Conservation (phyloP, 2,113 vertebrate species). For the Proterorhinus semilunaris region DNA sequence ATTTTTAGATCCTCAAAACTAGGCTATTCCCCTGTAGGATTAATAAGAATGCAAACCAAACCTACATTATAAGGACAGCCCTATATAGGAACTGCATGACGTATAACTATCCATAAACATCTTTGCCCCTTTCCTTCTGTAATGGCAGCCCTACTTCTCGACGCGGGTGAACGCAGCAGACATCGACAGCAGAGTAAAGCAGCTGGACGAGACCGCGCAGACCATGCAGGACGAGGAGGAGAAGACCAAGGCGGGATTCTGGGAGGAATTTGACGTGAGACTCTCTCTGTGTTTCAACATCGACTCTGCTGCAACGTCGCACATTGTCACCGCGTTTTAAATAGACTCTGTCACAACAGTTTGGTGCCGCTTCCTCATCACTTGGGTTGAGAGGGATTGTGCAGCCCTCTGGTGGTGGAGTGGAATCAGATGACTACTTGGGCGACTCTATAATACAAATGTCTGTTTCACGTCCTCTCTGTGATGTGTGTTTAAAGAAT, state of each 20-base stretch:
- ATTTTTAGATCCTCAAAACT: too few relatives aligned
- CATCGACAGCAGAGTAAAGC: conserved; percentile 88
- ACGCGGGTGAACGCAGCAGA: conserved; percentile 91
- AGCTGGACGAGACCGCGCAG: conserved; percentile 81
- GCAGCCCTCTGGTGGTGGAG: conserved; percentile 42
- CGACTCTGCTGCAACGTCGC: not conserved
- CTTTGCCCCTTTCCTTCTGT: not conserved
- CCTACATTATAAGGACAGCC: too few relatives aligned
- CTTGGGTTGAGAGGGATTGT: not conserved
- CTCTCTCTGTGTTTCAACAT: not conserved
- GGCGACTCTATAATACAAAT: too few relatives aligned
- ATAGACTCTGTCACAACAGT: conserved; percentile 1
- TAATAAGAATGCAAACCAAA: too few relatives aligned
- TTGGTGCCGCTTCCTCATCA: conserved; percentile 10
- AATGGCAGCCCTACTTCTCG: conserved; percentile 85
- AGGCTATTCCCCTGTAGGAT: too few relatives aligned
- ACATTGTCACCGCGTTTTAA: not conserved
- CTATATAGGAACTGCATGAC: too few relatives aligned
- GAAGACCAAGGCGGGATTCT: conserved; percentile 93
- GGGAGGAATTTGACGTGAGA: conserved; percentile 96
- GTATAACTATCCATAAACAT: not conserved
- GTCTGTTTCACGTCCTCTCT: too few relatives aligned
- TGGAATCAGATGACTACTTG: not conserved
- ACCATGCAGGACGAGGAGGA: conserved; percentile 69
- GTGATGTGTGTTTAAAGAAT: too few relatives aligned